phyloP scores from a whole-genome alignment of 2,888 invertebrate species.

The Gryllus longicercus region DNA sequence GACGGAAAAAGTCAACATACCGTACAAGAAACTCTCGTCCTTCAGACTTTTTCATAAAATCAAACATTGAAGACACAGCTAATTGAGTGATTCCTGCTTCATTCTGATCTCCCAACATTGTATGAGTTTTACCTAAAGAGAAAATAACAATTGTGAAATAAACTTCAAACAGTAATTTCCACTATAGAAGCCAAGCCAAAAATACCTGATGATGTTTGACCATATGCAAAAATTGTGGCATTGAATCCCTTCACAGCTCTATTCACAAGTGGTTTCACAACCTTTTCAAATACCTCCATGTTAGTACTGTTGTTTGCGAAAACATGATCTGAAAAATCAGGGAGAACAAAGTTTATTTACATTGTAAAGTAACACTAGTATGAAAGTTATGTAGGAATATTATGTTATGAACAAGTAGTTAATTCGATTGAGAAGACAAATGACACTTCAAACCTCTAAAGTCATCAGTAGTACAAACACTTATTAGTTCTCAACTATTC shows the following conservation, averaged over 20 bases:
- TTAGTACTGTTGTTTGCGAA: constrained; percentile 61
- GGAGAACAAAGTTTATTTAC: background rate
- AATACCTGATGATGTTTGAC: constrained; percentile 80
- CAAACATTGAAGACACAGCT: constrained; percentile 68
- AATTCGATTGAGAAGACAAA: too few species aligned
- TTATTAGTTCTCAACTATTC: too few species aligned
- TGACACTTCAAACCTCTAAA: too few species aligned
- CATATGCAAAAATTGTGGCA: constrained; percentile 88
- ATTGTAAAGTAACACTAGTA: too few species aligned
- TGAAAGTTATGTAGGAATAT: too few species aligned
- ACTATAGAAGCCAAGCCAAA: background rate
- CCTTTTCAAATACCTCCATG: constrained; percentile 60
- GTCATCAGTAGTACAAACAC: too few species aligned
- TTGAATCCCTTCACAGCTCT: constrained; percentile 72
- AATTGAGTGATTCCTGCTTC: constrained; percentile 73
- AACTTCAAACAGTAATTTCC: too few species aligned
- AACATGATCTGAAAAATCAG: constrained; percentile 63
- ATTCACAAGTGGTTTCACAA: constrained; percentile 69
- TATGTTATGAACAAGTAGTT: too few species aligned
- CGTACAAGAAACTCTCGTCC: constrained; percentile 72
- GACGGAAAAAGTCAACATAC: constrained; percentile 44
- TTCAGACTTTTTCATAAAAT: constrained; percentile 57
- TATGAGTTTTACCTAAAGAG: constrained; percentile 66
- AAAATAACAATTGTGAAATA: background rate
- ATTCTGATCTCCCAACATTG: constrained; percentile 69